Evolutionary conservation across 2,888 invertebrate species (phyloP).

Genomic region (Tortricodes alternella): DNA sequence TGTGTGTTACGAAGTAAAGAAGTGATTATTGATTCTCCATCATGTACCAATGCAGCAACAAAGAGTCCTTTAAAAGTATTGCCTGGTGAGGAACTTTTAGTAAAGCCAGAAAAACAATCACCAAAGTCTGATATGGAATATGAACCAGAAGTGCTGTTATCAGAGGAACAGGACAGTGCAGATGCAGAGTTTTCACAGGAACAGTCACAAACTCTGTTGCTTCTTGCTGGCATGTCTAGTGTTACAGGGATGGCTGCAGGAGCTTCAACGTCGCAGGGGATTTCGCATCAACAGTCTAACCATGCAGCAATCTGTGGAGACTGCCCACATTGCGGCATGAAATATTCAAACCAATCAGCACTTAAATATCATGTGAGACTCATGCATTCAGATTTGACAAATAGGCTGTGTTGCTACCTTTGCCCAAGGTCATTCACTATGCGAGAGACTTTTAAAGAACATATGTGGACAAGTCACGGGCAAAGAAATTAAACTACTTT

Average conservation of each 20-base stretch:
- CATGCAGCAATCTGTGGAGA: slow-evolving; percentile 83
- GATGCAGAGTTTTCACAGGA: slow-evolving; percentile 68
- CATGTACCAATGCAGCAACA: slow-evolving; percentile 51
- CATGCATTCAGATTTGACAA: slow-evolving; percentile 87
- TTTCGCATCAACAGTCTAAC: slow-evolving; percentile 71
- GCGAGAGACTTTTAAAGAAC: slow-evolving; percentile 86
- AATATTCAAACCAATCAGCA: slow-evolving; percentile 87
- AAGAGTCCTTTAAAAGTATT: slow-evolving; percentile 64
- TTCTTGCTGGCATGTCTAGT: slow-evolving; percentile 70
- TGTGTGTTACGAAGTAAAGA: slow-evolving; percentile 60
- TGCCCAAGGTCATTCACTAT: slow-evolving; percentile 87
- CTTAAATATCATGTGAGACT: slow-evolving; percentile 86
- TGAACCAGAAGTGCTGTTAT: slow-evolving; percentile 75
- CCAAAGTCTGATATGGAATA: slow-evolving; percentile 75
- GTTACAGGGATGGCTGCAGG: slow-evolving; percentile 56
- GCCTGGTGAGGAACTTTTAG: slow-evolving; percentile 55
- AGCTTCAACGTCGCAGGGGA: slow-evolving; percentile 70
- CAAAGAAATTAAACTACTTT: slow-evolving; percentile 78
- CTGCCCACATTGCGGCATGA: slow-evolving; percentile 87
- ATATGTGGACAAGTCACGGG: slow-evolving; percentile 86
- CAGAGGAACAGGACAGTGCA: slow-evolving; percentile 70
- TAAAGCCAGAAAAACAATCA: slow-evolving; percentile 74
- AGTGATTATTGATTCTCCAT: slow-evolving; percentile 52
- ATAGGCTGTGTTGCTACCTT: slow-evolving; percentile 86
- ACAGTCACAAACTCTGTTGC: slow-evolving; percentile 66